Evolutionary conservation across 2,888 invertebrate species (phyloP).

Genomic region (Xylota segnis): DNA sequence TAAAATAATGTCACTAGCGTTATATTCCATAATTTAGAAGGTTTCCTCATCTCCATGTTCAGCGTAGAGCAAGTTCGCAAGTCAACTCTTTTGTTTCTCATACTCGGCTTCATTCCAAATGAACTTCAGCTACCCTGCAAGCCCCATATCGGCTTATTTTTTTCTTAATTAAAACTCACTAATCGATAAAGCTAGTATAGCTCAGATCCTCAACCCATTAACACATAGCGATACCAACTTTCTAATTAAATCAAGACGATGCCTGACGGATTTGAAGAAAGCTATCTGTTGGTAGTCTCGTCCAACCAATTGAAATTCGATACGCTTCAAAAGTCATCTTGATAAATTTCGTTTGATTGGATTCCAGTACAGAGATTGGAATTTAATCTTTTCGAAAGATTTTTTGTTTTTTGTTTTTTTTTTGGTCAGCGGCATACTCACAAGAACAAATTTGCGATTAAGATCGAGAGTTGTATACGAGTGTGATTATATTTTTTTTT

Average conservation of each 20-base stretch:
- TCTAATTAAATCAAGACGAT: slow-evolving; percentile 59
- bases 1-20: no score
- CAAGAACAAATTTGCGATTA: slow-evolving; percentile 65
- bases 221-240: slow-evolving; percentile 13
- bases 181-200: background rate
- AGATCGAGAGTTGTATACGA: slow-evolving; percentile 62
- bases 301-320: slow-evolving; percentile 58
- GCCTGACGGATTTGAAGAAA: slow-evolving; percentile 20
- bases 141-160: background rate
- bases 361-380: slow-evolving; percentile 46
- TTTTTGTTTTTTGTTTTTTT: no score
- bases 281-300: slow-evolving; percentile 37
- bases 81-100: slow-evolving; percentile 40
- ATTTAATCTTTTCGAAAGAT: slow-evolving; percentile 24
- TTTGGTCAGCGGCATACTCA: slow-evolving; percentile 21
- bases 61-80: background rate
- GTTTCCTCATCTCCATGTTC: no score
- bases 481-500: slow-evolving; percentile 36
- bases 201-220: background rate
- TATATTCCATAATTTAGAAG: no score
- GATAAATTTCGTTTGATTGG: slow-evolving; percentile 67
- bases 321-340: slow-evolving; percentile 62
- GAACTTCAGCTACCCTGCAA: background rate
- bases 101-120: background rate
- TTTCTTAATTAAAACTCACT: background rate